These are phyloP conservation scores for Molanna angustata DNA, from an alignment of 2,888 invertebrate species.

Conservation along the genomic window DNA sequence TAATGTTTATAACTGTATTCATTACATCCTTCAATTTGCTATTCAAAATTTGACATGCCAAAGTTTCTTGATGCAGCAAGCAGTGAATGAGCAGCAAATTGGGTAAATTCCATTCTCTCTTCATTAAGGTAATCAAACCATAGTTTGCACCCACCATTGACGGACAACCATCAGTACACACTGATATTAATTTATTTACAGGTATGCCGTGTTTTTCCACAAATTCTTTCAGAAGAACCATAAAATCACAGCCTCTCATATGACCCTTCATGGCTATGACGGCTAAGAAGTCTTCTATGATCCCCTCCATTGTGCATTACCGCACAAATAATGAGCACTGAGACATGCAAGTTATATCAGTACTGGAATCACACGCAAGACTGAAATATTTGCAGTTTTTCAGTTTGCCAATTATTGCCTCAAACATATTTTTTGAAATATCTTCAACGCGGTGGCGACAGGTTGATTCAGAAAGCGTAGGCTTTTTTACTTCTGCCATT, in stretches of 20 bases:
- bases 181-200: background rate
- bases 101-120: too few species aligned
- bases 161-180: background rate
- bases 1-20: background rate
- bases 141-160: too few species aligned
- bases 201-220: background rate
- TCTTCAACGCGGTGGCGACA: background rate
- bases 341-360: background rate
- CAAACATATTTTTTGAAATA: background rate
- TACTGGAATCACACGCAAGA: background rate
- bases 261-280: background rate
- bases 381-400: background rate
- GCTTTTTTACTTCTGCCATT: background rate
- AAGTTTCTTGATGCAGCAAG: background rate
- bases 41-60: background rate
- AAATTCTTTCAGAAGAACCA: background rate
- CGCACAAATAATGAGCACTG: background rate
- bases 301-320: background rate
- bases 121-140: too few species aligned
- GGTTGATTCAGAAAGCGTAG: background rate
- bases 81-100: too few species aligned
- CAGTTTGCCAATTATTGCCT: background rate
- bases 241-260: background rate
- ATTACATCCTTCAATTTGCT: background rate
- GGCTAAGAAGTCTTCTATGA: background rate